phyloP scores from a whole-genome alignment of 2,113 vertebrate species.

The Peromyscus maniculatus region DNA sequence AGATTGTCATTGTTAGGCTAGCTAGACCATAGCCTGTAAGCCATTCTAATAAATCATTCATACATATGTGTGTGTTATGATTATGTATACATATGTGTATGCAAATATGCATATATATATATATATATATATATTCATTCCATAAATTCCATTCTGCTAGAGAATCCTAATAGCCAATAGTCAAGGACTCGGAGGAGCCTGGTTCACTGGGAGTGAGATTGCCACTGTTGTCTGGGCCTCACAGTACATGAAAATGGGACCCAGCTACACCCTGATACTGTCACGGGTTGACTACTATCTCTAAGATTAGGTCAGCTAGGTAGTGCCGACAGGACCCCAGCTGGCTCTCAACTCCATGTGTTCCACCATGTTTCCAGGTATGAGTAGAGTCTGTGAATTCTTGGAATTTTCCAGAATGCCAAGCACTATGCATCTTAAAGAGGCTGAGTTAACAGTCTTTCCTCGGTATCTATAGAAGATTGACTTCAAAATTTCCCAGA shows the following conservation, averaged over 20 bases:
- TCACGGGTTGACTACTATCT: not conserved
- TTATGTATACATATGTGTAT: not conserved
- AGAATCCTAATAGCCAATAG: not conserved
- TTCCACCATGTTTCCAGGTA: not conserved
- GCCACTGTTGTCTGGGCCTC: not conserved
- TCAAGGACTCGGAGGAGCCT: not conserved
- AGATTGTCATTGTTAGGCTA: not conserved
- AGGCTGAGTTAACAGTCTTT: not conserved
- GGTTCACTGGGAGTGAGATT: too few relatives aligned
- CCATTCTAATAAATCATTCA: not conserved
- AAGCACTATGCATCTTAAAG: not conserved
- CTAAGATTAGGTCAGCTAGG: not conserved
- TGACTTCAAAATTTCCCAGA: not conserved
- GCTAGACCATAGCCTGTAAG: not conserved
- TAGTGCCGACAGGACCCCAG: not conserved
- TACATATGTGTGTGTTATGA: not conserved
- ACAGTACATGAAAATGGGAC: not conserved
- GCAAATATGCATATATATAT: not conserved
- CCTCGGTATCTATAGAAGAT: not conserved
- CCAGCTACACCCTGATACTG: not conserved
- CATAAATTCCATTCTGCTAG: not conserved
- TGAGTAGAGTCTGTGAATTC: not conserved
- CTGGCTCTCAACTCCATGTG: not conserved
- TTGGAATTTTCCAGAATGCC: not conserved
- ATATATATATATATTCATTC: not conserved